A percentile compares a stretch with the other conserved stretches of the same genome.
These are phyloP conservation scores for Serranus cabrilla DNA, from an alignment of 2,797 vertebrate genomes.

Conservation along the genomic window DNA sequence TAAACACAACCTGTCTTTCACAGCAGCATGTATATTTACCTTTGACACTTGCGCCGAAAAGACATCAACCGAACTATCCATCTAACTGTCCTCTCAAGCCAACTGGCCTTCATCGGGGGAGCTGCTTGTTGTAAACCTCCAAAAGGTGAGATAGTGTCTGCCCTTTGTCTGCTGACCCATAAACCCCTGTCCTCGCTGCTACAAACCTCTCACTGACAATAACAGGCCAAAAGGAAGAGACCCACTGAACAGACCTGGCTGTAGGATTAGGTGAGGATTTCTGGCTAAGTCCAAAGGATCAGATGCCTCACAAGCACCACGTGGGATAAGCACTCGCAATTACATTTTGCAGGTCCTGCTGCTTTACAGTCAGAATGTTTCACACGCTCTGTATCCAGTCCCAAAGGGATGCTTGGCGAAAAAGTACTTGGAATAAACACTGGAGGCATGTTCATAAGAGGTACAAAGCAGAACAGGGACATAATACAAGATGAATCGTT, in stretches of 20 bases:
- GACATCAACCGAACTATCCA: constrained; percentile 85
- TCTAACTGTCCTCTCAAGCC: constrained; percentile 80
- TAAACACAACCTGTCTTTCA: background rate
- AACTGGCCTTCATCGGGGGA: constrained; percentile 73
- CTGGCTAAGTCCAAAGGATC: constrained; percentile 77
- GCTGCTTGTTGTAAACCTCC: constrained; percentile 1
- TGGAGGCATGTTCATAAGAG: background rate
- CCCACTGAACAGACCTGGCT: constrained; percentile 43
- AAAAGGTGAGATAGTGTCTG: background rate
- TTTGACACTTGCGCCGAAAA: constrained; percentile 78
- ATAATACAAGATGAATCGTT: background rate
- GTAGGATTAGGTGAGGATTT: constrained; percentile 85
- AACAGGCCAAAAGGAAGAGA: constrained; percentile 18
- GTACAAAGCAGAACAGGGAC: background rate
- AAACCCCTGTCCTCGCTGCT: constrained; percentile 5
- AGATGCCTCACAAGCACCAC: constrained; percentile 65
- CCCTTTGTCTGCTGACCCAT: constrained; percentile 30
- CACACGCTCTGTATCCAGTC: background rate
- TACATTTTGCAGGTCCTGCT: constrained; percentile 33
- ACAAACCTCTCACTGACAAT: constrained; percentile 20
- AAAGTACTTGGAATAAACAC: background rate
- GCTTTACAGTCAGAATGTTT: constrained; percentile 2
- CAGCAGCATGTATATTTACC: constrained; percentile 76
- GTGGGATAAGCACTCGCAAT: constrained; percentile 42
- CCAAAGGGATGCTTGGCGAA: background rate